Evolutionary conservation across 2,888 invertebrate genomes (phyloP).

Genomic region (Eudasyphora cyanicolor): DNA sequence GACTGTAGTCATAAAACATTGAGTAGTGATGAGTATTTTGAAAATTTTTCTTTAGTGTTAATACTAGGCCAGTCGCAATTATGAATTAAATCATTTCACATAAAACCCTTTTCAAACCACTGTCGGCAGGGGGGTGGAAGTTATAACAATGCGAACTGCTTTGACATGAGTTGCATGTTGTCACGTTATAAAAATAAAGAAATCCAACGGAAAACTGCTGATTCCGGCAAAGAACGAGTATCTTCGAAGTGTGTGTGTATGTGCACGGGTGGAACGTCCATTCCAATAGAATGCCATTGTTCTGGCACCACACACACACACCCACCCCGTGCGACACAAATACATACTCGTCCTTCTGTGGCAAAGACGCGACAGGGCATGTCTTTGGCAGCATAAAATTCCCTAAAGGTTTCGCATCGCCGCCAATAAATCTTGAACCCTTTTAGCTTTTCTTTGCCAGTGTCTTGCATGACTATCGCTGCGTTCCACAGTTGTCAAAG

Average conservation of each 20-base stretch:
- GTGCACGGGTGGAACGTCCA: conserved; percentile 41
- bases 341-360: conserved; percentile 33
- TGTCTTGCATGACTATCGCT: conserved; percentile 30
- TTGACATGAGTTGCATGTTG: conserved; percentile 78
- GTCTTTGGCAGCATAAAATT: conserved; percentile 44
- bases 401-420: conserved; percentile 56
- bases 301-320: conserved; percentile 39
- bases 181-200: conserved; percentile 77
- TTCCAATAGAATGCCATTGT: conserved; percentile 45
- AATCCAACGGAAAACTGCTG: conserved; percentile 70
- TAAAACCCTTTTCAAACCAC: neutral
- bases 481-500: conserved; percentile 55
- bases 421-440: conserved; percentile 79
- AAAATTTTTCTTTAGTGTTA: no score
- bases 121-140: conserved; percentile 15
- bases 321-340: conserved; percentile 42
- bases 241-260: conserved; percentile 25
- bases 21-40: no score
- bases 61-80: no score
- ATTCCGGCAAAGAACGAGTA: conserved; percentile 70
- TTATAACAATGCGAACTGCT: conserved; percentile 24
- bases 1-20: no score
- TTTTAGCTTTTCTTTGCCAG: conserved; percentile 66
- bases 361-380: conserved; percentile 22
- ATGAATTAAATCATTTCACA: no score